These are phyloP conservation scores for Sphenodon punctatus DNA, from an alignment of 2,797 vertebrate species.

Conservation along the genomic window DNA sequence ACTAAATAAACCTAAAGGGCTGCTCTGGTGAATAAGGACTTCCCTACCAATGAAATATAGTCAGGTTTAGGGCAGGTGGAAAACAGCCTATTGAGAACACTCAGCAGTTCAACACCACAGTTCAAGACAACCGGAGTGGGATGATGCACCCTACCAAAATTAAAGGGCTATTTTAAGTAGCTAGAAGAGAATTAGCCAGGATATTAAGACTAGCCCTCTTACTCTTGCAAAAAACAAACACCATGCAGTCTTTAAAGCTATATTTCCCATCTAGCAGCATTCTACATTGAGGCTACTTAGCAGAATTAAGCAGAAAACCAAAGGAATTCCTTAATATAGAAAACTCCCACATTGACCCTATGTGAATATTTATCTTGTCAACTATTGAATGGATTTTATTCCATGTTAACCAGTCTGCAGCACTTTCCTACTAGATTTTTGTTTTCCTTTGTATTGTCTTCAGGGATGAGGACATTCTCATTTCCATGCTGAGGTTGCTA, in stretches of 20 bases:
- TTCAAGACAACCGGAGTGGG: background rate
- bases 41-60: background rate
- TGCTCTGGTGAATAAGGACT: too few species aligned
- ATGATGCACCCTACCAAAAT: background rate
- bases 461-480: slow-evolving; percentile 82
- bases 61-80: background rate
- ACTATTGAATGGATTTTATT: too few species aligned
- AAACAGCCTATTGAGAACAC: background rate
- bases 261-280: background rate
- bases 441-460: background rate
- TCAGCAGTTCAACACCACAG: background rate
- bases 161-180: background rate
- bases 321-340: background rate
- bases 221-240: background rate
- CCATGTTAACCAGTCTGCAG: background rate
- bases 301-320: background rate
- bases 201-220: background rate
- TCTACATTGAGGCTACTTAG: too few species aligned
- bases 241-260: background rate
- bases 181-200: background rate
- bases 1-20: background rate
- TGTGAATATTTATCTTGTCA: too few species aligned
- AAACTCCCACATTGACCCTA: too few species aligned
- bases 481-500: slow-evolving; percentile 88
- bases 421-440: background rate